Base-by-base conservation (phyloP, 2,888 invertebrate species). In the Seira sanloemensis region DNA sequence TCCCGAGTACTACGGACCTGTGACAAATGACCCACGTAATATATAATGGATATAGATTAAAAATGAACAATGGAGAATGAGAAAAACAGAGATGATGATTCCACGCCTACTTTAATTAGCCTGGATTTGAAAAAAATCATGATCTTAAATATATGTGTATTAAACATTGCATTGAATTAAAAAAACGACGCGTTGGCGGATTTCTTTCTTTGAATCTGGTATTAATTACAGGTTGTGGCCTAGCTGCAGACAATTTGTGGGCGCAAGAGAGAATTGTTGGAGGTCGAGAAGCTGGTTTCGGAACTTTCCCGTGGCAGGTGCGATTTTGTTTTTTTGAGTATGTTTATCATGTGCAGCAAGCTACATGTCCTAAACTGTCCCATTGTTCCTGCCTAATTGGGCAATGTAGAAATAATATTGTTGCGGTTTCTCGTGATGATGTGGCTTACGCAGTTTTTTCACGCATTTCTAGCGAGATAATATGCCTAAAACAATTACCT, bases 221-320 rank as follows among this genome's bases (percentile, higher is more conserved):
- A 24, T 65, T 77, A 72, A 83, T 75, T 93, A 23, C 93, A 97
- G 97, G 96, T 90, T 97, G 97, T 90, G 97, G 97, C 37, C 94
- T 97, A 89, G 96, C 97, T 5, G 94, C 95, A 58, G 94, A 94
- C 86, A 96, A 96, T 91, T 89, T 90, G 77, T 95, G 96, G 16
- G 97, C 97, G 0, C 97, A 97, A 90, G 93, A 97, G 23, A 93
- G 97, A 88, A 97, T 97, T 87, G 97, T 97, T 21, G 97, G 97
- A 0, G 97, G 97, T 0, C 96, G 89, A 90, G 97, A 97, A 91
- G 97, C 97, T 0, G 97, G 97, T 68, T 97, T 97, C 91, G 97
- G 97, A 21, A 96, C 96, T 84, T 97, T 97, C 91, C 97, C 97
- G 24, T 97, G 97, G 97, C 97, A 97, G 92, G 97, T 93, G 89